phyloP scores from a whole-genome alignment of 2,113 vertebrate genomes.

The Arenaria interpres region DNA sequence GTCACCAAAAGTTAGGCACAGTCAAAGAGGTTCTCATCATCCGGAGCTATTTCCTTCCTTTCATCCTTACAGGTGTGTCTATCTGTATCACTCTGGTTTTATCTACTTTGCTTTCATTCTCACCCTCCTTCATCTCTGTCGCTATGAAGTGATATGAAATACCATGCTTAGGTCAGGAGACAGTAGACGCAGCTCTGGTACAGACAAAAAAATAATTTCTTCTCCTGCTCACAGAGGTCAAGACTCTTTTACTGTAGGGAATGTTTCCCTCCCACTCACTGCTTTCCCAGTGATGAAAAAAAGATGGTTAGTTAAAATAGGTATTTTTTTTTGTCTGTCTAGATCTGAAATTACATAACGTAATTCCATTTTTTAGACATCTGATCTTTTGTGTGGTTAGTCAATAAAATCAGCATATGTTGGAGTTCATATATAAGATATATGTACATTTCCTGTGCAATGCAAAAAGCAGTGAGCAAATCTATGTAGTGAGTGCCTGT shows the following conservation, averaged over 20 bases:
- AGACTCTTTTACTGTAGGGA: not conserved
- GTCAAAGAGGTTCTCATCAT: not conserved
- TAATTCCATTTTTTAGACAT: not conserved
- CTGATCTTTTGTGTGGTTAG: not conserved
- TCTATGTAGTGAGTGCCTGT: not conserved
- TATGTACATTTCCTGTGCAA: not conserved
- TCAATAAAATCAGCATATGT: not conserved
- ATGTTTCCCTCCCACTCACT: not conserved
- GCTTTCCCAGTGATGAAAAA: not conserved
- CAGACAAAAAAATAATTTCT: not conserved
- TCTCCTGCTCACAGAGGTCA: not conserved
- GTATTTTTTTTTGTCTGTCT: accelerated
- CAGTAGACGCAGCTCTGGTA: not conserved
- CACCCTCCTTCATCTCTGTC: too few species aligned
- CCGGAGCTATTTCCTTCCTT: not conserved
- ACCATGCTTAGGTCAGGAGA: too few species aligned
- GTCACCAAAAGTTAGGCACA: not conserved
- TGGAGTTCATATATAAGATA: not conserved
- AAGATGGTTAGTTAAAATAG: not conserved
- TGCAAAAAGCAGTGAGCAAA: not conserved
- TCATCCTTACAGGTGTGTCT: not conserved
- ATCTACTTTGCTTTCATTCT: not conserved
- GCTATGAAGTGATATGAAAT: too few species aligned
- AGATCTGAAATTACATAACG: not conserved
- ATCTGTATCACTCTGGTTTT: not conserved